phyloP scores from a whole-genome alignment of 2,797 vertebrate genomes.

The Myotis myotis region DNA sequence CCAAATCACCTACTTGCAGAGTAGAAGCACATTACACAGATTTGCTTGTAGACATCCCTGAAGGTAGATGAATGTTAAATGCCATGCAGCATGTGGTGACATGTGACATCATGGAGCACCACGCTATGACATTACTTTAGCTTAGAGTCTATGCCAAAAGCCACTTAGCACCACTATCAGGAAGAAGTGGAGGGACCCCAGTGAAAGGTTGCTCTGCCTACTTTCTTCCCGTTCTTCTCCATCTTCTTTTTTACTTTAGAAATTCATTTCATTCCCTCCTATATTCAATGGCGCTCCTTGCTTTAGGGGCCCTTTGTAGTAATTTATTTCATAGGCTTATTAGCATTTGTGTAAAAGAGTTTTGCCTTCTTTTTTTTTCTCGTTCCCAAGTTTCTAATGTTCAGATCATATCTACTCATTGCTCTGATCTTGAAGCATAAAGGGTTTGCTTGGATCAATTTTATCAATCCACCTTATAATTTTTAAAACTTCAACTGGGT shows the following conservation, averaged over 20 bases:
- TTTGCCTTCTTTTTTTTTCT: constrained; percentile 69
- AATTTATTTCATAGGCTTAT: constrained; percentile 85
- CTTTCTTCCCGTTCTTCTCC: constrained; percentile 68
- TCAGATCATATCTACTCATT: constrained; percentile 81
- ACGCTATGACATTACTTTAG: constrained; percentile 60
- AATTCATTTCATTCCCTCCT: constrained; percentile 82
- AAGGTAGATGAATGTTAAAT: constrained; percentile 59
- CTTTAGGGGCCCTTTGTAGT: constrained; percentile 83
- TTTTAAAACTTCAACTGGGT: constrained; percentile 81
- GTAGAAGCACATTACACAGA: not conserved
- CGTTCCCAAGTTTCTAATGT: constrained; percentile 82
- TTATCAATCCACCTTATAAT: constrained; percentile 80
- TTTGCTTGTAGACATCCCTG: constrained; percentile 56
- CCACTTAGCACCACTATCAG: constrained; percentile 44
- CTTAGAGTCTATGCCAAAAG: constrained; percentile 67
- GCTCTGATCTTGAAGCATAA: constrained; percentile 80
- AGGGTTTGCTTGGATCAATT: constrained; percentile 83
- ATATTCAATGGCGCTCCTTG: constrained; percentile 83
- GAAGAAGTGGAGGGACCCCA: constrained; percentile 53
- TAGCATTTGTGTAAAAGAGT: constrained; percentile 82
- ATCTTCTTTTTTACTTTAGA: constrained; percentile 81
- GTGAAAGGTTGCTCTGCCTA: constrained; percentile 56
- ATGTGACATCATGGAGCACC: constrained; percentile 57
- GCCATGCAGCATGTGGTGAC: constrained; percentile 62
- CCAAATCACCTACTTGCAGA: constrained; percentile 48